Conservation (phyloP, 2,888 invertebrate genomes). For the Iphiclides podalirius region DNA sequence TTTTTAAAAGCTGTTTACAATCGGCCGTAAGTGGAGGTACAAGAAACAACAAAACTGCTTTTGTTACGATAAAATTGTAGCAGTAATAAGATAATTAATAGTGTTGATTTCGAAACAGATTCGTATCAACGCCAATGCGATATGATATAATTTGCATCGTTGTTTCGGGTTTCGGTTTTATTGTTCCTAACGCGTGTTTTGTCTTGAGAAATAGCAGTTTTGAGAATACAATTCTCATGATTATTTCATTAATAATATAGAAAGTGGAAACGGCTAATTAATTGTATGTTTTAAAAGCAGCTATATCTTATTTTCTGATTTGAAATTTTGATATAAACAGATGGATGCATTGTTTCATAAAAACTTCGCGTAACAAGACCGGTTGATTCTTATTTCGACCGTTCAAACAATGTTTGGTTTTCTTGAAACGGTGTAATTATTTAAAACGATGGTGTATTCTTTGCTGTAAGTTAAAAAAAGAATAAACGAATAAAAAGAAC, state of each 20-base stretch:
- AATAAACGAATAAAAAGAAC: too few species aligned
- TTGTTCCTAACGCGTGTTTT: conserved; percentile 14
- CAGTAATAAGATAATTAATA: conserved; percentile 27
- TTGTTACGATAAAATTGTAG: conserved; percentile 22
- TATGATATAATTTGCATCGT: conserved; percentile 16
- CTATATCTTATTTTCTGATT: not conserved
- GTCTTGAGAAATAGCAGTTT: conserved; percentile 6
- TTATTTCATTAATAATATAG: conserved; percentile 16
- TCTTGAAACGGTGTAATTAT: too few species aligned
- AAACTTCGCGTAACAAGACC: not conserved
- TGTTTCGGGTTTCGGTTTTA: conserved; percentile 21
- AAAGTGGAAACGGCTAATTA: conserved; percentile 4
- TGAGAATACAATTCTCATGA: conserved; percentile 20
- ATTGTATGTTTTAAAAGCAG: conserved; percentile 1
- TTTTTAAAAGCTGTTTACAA: conserved; percentile 76
- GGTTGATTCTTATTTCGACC: not conserved
- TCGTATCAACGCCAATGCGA: conserved; percentile 15
- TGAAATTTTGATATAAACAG: conserved; percentile 8
- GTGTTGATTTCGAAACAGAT: conserved; percentile 28
- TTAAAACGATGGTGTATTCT: too few species aligned
- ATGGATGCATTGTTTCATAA: conserved; percentile 7
- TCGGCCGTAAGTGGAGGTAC: conserved; percentile 66
- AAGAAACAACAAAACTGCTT: conserved; percentile 45
- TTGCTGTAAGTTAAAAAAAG: too few species aligned
- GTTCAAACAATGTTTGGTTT: not conserved